These are phyloP conservation scores for Talpa occidentalis DNA, from an alignment of 2,113 vertebrate species.

Conservation along the genomic window DNA sequence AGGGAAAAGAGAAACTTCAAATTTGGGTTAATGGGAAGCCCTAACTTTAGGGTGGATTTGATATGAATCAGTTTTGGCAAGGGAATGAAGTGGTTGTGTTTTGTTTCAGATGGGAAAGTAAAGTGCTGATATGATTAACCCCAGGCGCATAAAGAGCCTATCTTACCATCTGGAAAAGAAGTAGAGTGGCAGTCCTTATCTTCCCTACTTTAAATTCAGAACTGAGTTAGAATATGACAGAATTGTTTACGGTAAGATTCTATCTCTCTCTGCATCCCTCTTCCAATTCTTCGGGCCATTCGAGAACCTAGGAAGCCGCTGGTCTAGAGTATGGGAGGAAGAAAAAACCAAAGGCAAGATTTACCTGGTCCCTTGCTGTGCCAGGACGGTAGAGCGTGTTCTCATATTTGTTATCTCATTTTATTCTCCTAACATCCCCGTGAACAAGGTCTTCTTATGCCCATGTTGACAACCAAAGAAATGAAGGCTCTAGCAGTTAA, in stretches of 20 bases:
- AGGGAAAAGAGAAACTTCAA: slow-evolving; percentile 29
- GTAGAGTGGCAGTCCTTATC: background rate
- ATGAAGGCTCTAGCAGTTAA: background rate
- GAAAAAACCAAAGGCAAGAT: background rate
- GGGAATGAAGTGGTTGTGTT: slow-evolving; percentile 38
- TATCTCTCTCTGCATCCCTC: background rate
- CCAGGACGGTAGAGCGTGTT: background rate
- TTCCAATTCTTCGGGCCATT: background rate
- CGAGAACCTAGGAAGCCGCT: background rate
- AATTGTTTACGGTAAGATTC: background rate
- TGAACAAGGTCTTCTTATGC: background rate
- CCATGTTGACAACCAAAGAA: background rate
- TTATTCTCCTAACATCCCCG: background rate
- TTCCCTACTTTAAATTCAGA: background rate
- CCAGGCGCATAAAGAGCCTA: slow-evolving; percentile 19
- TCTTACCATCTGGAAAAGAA: slow-evolving; percentile 4
- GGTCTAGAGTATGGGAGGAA: too few species aligned
- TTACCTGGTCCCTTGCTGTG: background rate
- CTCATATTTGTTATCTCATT: background rate
- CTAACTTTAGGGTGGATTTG: slow-evolving; percentile 32
- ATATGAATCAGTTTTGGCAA: slow-evolving; percentile 10
- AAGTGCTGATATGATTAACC: background rate
- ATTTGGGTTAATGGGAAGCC: slow-evolving; percentile 16
- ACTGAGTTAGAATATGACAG: background rate
- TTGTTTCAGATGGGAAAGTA: slow-evolving; percentile 43